Evolutionary conservation across 2,888 invertebrate genomes (phyloP).

Genomic region (Crocallis elinguaria): DNA sequence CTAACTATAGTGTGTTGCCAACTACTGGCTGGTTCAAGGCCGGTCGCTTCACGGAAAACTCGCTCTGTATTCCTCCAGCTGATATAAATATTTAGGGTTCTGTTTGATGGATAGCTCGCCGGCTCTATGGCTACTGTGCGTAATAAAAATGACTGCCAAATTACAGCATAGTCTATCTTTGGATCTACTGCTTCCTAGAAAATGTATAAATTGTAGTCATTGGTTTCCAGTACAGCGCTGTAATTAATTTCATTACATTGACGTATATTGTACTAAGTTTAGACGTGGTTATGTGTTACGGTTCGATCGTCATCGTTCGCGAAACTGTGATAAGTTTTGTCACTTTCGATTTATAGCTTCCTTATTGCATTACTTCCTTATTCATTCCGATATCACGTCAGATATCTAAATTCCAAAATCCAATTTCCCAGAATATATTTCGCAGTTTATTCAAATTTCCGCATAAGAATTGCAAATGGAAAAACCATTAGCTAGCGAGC

Average conservation of each 20-base stretch:
- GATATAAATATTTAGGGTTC: slow-evolving; percentile 39
- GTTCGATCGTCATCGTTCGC: neutral
- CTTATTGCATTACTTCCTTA: neutral
- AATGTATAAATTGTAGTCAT: slow-evolving; percentile 30
- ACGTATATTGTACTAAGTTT: slow-evolving; percentile 13
- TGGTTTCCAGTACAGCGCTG: slow-evolving; percentile 21
- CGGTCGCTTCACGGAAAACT: slow-evolving; percentile 44
- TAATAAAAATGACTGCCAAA: slow-evolving; percentile 33
- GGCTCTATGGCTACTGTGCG: slow-evolving; percentile 11
- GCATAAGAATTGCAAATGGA: slow-evolving; percentile 28
- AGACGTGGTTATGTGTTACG: slow-evolving; percentile 6
- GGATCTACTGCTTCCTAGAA: slow-evolving; percentile 23
- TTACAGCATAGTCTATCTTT: slow-evolving; percentile 24
- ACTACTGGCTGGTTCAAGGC: slow-evolving; percentile 58
- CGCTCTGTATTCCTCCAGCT: slow-evolving; percentile 39
- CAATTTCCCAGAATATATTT: slow-evolving; percentile 6
- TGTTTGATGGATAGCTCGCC: slow-evolving; percentile 22
- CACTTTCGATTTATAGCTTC: neutral
- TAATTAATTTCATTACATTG: slow-evolving; percentile 29
- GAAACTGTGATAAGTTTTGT: neutral
- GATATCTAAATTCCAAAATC: neutral
- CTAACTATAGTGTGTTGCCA: slow-evolving; percentile 41
- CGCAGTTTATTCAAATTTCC: slow-evolving; percentile 19
- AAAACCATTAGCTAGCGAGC: slow-evolving; percentile 8
- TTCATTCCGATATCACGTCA: neutral